Evolutionary conservation across 1,140 invertebrate species (phyloP), one percentile per base, ranked within the genome.

Genomic region (Pteromalus puparum): DNA sequence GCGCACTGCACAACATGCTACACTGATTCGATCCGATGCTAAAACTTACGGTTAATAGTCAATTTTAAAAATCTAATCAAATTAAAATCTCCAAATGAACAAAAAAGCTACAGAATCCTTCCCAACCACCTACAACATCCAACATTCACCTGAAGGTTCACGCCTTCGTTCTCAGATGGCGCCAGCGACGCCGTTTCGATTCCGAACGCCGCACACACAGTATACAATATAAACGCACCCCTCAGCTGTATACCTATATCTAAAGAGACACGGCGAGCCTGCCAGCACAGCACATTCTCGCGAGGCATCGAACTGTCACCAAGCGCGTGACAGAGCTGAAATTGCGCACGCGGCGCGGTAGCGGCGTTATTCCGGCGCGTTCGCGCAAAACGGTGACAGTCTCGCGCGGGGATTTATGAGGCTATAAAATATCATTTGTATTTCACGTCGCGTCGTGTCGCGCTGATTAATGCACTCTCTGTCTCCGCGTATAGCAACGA

Each of bases 351-450:
- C 9, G 30, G 3, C 73, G 18, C 18, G 24, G 13, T 15, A 70
- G 10, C 18, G 0, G 26, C 48, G 38, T 24, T 12, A 61, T 61
- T 75, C 21, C 65, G 30, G 42, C 48, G 15, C 30, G 76, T 21
- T 34, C 88, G 87, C 83, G 79, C 85, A 77, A 74, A 85, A 88
- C 89, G 89, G 87, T 91, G 91, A 91, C 90, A 92, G 89, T 88
- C 86, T 13, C 24, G 10, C 68, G 6, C 26, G 5, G 91, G 91
- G 89, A 93, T 92, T 93, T 93, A 93, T 90, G 88, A 88, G 84
- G 89, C 90, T 90, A 92, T 93, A 93, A 92, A 93, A 92, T 92
- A 92, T 92, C 91, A 93, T 93, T 93, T 92, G 91, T 92, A 93
- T 92, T 92, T 91, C 89, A 90, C 90, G 90, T 91, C 89, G 89